These are phyloP conservation scores for Limnephilus marmoratus DNA, from an alignment of 2,888 invertebrate genomes.

Conservation along the genomic window DNA sequence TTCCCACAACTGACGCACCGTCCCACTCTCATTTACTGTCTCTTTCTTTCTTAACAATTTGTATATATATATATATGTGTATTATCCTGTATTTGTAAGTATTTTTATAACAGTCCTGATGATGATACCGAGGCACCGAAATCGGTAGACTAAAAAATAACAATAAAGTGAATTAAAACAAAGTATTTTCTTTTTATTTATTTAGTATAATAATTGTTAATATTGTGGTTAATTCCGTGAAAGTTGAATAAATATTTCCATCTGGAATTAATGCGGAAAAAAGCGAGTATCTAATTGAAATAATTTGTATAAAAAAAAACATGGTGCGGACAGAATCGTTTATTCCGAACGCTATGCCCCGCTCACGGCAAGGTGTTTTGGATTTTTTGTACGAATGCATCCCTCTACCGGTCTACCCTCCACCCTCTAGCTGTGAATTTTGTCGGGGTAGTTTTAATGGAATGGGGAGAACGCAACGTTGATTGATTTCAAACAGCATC, in stretches of 20 bases:
- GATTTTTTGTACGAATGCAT: conserved; percentile 4
- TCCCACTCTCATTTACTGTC: too few species aligned
- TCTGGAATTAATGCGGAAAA: not conserved
- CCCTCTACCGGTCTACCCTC: not conserved
- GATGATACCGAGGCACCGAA: too few species aligned
- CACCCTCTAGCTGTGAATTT: not conserved
- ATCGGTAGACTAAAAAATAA: too few species aligned
- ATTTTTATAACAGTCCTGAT: too few species aligned
- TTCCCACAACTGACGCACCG: too few species aligned
- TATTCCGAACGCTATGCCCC: not conserved
- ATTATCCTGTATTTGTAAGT: too few species aligned
- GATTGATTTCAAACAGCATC: conserved; percentile 17
- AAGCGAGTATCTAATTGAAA: not conserved
- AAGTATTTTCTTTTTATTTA: too few species aligned
- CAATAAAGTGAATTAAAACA: too few species aligned
- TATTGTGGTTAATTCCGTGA: not conserved
- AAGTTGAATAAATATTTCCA: not conserved
- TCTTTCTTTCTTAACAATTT: too few species aligned
- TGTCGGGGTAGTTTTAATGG: conserved; percentile 17
- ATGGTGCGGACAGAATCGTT: not conserved
- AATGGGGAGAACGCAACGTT: not conserved
- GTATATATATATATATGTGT: too few species aligned
- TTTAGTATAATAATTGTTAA: too few species aligned
- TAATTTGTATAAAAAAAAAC: not conserved
- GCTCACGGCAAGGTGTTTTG: not conserved